These are phyloP conservation scores for Sinotaia quadrata DNA, from an alignment of 2,888 invertebrate genomes.

Conservation along the genomic window DNA sequence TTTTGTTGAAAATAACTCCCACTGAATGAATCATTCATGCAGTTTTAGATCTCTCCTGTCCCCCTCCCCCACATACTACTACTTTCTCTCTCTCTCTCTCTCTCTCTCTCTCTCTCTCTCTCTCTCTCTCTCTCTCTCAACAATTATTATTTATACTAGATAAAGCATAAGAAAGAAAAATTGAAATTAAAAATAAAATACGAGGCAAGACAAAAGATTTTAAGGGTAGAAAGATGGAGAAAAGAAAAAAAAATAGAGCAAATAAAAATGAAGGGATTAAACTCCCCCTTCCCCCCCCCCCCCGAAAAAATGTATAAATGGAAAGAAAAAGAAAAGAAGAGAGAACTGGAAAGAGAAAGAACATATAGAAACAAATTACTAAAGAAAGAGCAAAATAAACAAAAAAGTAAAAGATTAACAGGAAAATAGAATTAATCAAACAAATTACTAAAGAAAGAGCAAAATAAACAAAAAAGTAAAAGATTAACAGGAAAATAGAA, in stretches of 20 bases:
- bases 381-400: too few species aligned
- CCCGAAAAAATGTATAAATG: too few species aligned
- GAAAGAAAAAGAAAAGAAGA: not conserved
- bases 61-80: conserved; percentile 9
- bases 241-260: not conserved
- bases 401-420: too few species aligned
- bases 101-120: conserved; percentile 24
- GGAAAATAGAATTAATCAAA: too few species aligned
- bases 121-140: not conserved
- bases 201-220: not conserved
- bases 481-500: too few species aligned
- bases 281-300: not conserved
- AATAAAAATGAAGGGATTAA: not conserved
- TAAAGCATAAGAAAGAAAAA: not conserved
- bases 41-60: not conserved
- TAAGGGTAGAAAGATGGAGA: not conserved
- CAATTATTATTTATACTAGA: too few species aligned
- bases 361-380: not conserved
- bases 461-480: too few species aligned
- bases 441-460: too few species aligned
- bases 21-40: not conserved
- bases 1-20: too few species aligned
- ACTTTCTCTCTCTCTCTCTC: conserved; percentile 8
- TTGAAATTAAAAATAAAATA: not conserved
- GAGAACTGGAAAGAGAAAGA: not conserved